Percentiles rank a stretch among this genome's conserved stretches.
Conservation (phyloP, 2,113 vertebrate species). For the Erinaceus europaeus region DNA sequence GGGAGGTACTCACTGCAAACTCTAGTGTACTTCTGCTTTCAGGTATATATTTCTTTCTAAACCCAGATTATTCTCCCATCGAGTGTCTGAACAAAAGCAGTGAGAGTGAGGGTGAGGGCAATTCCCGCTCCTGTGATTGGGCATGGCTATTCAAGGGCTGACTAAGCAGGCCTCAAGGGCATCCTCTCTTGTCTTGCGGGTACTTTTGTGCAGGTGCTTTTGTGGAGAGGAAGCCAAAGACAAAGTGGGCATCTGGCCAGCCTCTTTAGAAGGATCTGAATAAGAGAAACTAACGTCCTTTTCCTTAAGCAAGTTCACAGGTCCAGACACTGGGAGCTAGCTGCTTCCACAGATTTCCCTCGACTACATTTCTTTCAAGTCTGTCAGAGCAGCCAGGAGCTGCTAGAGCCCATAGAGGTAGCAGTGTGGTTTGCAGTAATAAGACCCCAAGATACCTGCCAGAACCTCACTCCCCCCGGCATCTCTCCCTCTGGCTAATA, state of each 20-base stretch:
- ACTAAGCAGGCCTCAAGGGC: not conserved
- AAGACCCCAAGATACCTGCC: slow-evolving; percentile 14
- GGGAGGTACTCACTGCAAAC: too few relatives aligned
- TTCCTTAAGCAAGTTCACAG: not conserved
- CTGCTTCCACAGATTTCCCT: not conserved
- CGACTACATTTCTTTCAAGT: not conserved
- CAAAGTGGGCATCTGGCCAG: not conserved
- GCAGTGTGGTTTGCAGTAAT: not conserved
- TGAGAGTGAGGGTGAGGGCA: not conserved
- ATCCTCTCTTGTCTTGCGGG: not conserved
- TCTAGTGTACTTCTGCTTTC: too few relatives aligned
- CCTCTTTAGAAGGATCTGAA: slow-evolving; percentile 4
- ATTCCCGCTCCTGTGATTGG: not conserved
- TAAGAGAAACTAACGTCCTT: not conserved
- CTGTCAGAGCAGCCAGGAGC: not conserved
- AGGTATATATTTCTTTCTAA: too few relatives aligned
- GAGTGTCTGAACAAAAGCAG: not conserved
- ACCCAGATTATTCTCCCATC: not conserved
- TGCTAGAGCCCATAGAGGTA: not conserved
- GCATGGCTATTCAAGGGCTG: not conserved
- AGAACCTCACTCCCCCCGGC: not conserved
- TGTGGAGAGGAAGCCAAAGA: not conserved
- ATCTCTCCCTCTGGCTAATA: not conserved
- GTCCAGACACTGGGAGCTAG: not conserved
- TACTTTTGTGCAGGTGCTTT: too few relatives aligned